These are phyloP conservation scores for Prietella phreatophila DNA, from an alignment of 2,113 vertebrate genomes.

Conservation along the genomic window DNA sequence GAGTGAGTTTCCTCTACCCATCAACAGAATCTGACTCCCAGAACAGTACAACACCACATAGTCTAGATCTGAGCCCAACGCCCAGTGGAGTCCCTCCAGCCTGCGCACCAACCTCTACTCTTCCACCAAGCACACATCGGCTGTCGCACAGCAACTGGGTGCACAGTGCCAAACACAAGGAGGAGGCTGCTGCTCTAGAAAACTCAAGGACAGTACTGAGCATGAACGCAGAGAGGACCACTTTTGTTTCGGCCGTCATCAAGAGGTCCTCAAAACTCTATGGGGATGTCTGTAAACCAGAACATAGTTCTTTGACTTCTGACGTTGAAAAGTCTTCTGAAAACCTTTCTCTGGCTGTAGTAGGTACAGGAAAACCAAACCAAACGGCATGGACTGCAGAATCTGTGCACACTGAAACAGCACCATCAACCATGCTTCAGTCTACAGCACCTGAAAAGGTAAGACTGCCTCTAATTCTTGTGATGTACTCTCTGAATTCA, in stretches of 20 bases:
- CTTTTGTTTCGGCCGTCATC: conserved; percentile 58
- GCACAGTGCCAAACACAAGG: conserved; percentile 57
- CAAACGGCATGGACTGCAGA: neutral
- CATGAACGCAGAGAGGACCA: conserved; percentile 48
- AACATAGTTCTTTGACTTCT: conserved; percentile 27
- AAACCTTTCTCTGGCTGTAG: neutral
- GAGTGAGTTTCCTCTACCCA: conserved; percentile 50
- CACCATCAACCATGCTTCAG: conserved; percentile 4
- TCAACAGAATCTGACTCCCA: conserved; percentile 18
- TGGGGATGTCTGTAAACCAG: conserved; percentile 40
- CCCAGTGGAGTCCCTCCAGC: conserved; percentile 32
- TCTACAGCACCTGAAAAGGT: conserved; percentile 50
- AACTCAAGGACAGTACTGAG: conserved; percentile 31
- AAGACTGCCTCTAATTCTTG: conserved; percentile 6
- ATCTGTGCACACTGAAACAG: neutral
- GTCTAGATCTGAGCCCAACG: conserved; percentile 29
- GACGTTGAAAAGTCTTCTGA: conserved; percentile 13
- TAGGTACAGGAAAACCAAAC: neutral
- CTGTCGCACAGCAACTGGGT: conserved; percentile 41
- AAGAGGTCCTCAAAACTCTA: conserved; percentile 57
- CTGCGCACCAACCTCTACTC: conserved; percentile 18
- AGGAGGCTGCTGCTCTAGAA: conserved; percentile 47
- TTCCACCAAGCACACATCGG: conserved; percentile 11
- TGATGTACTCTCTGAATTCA: neutral
- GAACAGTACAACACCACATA: conserved; percentile 1